Evolutionary conservation across 2,888 invertebrate genomes (phyloP), one percentile per base, ranked within the genome.

Genomic region (Blastobasis lacticolella): DNA sequence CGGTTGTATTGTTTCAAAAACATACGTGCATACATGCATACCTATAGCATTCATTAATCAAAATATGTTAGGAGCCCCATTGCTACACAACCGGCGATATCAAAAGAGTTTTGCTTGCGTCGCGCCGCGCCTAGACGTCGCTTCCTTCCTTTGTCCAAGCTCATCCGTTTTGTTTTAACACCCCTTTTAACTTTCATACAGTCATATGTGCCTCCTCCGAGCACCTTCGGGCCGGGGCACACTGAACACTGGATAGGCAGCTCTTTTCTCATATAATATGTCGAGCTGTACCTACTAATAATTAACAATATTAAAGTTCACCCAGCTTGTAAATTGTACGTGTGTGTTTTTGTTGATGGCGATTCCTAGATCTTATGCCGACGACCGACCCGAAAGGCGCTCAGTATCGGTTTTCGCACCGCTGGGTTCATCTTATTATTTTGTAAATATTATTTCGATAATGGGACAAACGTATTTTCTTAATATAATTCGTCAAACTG

Each of bases 131-230:
- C 23, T 23, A 48, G 43, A 10, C 69, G 75, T 75, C 75, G 82
- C 78, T 84, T 86, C 83, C 82, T 81, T 78, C 80, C 86, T 87
- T 87, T 87, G 88, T 87, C 86, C 81, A 66, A 75, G 72, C 75
- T 86, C 87, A 87, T 87, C 75, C 87, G 88, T 87, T 87, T 87
- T 87, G 87, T 87, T 83, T 84, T 83, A 85, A 87, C 87, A 77
- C 87, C 88, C 87, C 84, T 81, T 86, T 83, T 80, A 83, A 82
- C 77, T 81, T 78, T 74, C 82, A 79, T 79, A 79, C 77, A 73
- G 72, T 78, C 79, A 78, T 77, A 69, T 70, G 75, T 71, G 77
- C 70, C 72, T 83, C 76, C 81, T 81, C 74, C 71, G 60, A 60
- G 61, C 58, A 62, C 55, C 57, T 71, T 70, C 60, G 60, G 79